Evolutionary conservation across 1,140 invertebrate species (phyloP), one percentile per base, ranked within the genome.

Genomic region (Drosophila santomea): DNA sequence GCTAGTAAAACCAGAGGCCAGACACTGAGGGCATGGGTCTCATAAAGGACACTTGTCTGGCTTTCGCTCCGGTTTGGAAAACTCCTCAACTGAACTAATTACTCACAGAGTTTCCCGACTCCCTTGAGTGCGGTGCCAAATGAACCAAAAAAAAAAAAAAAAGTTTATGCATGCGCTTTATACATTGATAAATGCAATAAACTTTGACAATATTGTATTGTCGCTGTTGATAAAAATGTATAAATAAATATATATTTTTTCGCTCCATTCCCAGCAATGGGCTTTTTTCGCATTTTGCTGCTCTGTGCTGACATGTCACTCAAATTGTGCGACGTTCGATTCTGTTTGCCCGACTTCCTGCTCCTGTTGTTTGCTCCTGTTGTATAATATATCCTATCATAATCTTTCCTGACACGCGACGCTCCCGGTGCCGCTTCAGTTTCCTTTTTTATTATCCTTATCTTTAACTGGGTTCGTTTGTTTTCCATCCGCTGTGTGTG

Each of bases 351-450:
- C 74, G 67, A 77, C 67, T 71, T 63, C 61, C 51, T 66, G 44
- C 54, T 80, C 28, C 59, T 66, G 60, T 77, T 74, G 55, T 20
- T 74, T 78, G 58, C 72, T 73, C 51, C 54, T 71, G 60, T 69
- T 71, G 52, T 67, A 64, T 80, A 77, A 79, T 79, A 69, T 84
- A 80, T 86, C 62, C 76, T 89, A 88, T 88, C 84, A 89, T 88
- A 88, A 88, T 88, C 84, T 88, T 83, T 36, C 79, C 67, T 89
- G 84, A 88, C 84, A 88, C 80, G 84, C 84, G 76, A 88, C 78
- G 83, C 64, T 74, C 48, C 20, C 39, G 64, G 48, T 62, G 32
- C 23, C 35, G 11, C 36, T 38, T 35, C 28, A 32, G 28, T 32
- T 57, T 20, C 35, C 11, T 41, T 47, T 50, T 47, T 62, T 78